Evolutionary conservation across 2,113 vertebrate species (phyloP), one percentile per base, ranked within the genome.

Genomic region (Mesocricetus auratus): DNA sequence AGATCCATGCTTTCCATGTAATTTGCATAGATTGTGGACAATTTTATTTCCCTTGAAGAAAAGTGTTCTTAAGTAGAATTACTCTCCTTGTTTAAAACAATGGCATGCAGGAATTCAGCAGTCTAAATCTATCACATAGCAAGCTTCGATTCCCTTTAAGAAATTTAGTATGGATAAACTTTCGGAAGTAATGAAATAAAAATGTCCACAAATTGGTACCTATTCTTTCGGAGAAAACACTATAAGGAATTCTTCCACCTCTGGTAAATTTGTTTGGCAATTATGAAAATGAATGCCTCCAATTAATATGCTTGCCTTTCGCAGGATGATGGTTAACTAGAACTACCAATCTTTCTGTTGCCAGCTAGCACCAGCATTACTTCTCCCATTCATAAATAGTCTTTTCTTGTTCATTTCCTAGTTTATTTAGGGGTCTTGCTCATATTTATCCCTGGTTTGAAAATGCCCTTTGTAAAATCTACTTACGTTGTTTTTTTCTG

Each of bases 401-500:
- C 89, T 96, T 66, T 81, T n/a, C 16, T 19, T 96, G 96, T 92
- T 97, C 93, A 97, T 96, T 13, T 89, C 22, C 81, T 91, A 81
- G 93, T 96, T 73, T 39, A 97, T 96, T 94, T 96, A 90, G 73
- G 81, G 96, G n/a, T 88, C 94, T 96, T 77, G 62, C 97, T 97
- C 96, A 85, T 39, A 94, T 66, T 91, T 77, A 66, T 29, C 12
- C 4, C 21, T 19, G 11, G 17, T 31, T 21, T 31, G 2, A 53
- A 75, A 33, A 42, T 97, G 79, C 21, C 87, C 97, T 98, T 97
- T 97, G 92, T 79, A 97, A 96, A 79, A 45, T 89, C 86, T 89
- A 71, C 89, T 95, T 26, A n/a, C 26, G 12, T 26, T 74, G 92
- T 96, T 87, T 77, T 86, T 77, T 89, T 94, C 97, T 98, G 97